phyloP scores from a whole-genome alignment of 2,888 invertebrate species.

The Euspilapteryx auroguttella region DNA sequence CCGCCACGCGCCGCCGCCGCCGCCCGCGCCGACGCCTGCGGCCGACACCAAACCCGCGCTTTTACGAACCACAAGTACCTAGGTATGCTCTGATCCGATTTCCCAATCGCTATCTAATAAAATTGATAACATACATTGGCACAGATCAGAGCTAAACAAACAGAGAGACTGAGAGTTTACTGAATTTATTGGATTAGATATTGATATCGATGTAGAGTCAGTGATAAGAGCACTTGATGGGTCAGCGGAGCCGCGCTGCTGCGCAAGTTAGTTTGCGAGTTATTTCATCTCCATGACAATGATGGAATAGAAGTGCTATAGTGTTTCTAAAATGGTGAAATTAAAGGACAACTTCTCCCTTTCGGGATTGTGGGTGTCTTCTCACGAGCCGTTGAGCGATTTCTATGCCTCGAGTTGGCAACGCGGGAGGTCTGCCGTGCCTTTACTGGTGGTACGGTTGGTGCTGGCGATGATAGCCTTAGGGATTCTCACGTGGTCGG shows the following conservation, averaged over 20 bases:
- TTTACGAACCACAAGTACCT: too few species aligned
- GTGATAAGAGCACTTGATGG: not conserved
- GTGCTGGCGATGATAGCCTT: conserved; percentile 18
- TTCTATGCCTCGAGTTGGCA: conserved; percentile 49
- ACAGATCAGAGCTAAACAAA: not conserved
- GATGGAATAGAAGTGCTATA: not conserved
- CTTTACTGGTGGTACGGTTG: conserved; percentile 28
- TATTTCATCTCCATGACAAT: too few species aligned
- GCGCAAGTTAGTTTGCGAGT: too few species aligned
- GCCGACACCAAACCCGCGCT: too few species aligned
- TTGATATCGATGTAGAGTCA: not conserved
- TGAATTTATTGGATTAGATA: not conserved
- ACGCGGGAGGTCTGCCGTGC: conserved; percentile 33
- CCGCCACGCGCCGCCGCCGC: not conserved
- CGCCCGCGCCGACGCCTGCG: too few species aligned
- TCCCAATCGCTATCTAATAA: too few species aligned
- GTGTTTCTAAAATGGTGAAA: conserved; percentile 36
- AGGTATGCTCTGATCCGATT: too few species aligned
- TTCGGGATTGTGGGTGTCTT: conserved; percentile 35
- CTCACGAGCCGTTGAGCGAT: conserved; percentile 30
- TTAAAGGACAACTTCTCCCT: conserved; percentile 26
- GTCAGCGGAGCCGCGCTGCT: too few species aligned
- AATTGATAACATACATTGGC: too few species aligned
- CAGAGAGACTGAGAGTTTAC: not conserved
- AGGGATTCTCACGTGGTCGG: conserved; percentile 30